A percentile compares a stretch with the other conserved stretches of the same genome.
Evolutionary conservation across 2,888 invertebrate genomes (phyloP).

Genomic region (Synanthedon vespiformis): DNA sequence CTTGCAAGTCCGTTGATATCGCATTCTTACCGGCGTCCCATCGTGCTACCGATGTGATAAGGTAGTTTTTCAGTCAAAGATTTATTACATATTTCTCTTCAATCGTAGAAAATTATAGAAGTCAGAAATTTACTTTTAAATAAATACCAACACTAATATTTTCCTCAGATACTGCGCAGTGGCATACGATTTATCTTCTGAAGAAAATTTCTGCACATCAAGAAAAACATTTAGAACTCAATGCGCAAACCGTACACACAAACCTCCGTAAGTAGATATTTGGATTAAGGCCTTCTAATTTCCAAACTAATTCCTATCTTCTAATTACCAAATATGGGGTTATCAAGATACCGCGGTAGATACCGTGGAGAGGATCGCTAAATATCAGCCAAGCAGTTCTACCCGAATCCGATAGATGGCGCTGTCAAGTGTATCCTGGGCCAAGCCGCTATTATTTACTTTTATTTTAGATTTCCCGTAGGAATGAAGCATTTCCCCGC

Average conservation of each 20-base stretch:
- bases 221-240: slow-evolving; percentile 27
- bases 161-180: slow-evolving; percentile 44
- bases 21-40: slow-evolving; percentile 54
- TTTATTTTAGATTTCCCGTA: no score
- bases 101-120: background rate
- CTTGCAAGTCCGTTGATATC: slow-evolving; percentile 48
- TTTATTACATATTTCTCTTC: background rate
- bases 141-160: background rate
- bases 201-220: slow-evolving; percentile 29
- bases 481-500: no score
- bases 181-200: slow-evolving; percentile 31
- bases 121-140: background rate
- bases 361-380: no score
- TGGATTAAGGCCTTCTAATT: no score
- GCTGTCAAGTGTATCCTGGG: no score
- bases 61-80: slow-evolving; percentile 19
- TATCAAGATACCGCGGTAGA: no score
- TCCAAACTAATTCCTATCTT: no score
- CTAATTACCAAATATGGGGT: no score
- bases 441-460: no score
- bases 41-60: slow-evolving; percentile 49
- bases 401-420: no score
- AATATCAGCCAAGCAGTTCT: no score
- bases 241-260: slow-evolving; percentile 37
- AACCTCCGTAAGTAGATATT: slow-evolving; percentile 34